These are phyloP conservation scores for Drosophila takahashii DNA, from an alignment of 1,140 invertebrate species.

Conservation along the genomic window DNA sequence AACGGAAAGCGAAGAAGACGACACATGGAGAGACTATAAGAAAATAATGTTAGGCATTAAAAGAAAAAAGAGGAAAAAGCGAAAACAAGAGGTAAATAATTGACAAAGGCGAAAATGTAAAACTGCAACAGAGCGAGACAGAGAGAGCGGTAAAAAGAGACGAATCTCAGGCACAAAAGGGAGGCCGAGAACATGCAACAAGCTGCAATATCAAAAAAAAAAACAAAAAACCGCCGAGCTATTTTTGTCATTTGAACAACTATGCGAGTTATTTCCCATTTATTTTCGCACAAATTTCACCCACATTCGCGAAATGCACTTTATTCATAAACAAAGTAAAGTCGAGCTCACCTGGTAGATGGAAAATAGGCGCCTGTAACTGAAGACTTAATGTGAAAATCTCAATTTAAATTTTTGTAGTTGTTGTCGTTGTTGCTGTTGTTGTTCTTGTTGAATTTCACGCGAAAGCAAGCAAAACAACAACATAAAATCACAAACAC, in stretches of 20 bases:
- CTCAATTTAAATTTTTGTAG: slow-evolving; percentile 26
- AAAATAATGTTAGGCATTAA: slow-evolving; percentile 35
- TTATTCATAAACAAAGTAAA: slow-evolving; percentile 36
- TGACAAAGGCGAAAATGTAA: slow-evolving; percentile 44
- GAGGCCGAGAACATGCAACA: slow-evolving; percentile 68
- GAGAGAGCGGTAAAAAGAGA: slow-evolving; percentile 41
- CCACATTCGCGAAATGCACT: slow-evolving; percentile 15
- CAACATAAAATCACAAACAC: slow-evolving; percentile 71
- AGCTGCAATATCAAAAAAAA: slow-evolving; percentile 48
- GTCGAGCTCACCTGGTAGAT: slow-evolving; percentile 32
- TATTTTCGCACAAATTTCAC: slow-evolving; percentile 57
- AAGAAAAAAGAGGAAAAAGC: slow-evolving; percentile 39
- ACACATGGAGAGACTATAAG: slow-evolving; percentile 28
- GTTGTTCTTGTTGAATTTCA: slow-evolving; percentile 48
- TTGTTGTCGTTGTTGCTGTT: slow-evolving; percentile 9
- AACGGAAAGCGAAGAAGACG: slow-evolving; percentile 54
- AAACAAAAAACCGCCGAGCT: slow-evolving; percentile 25
- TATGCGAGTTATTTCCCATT: slow-evolving; percentile 62
- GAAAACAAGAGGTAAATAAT: slow-evolving; percentile 20
- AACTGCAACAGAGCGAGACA: slow-evolving; percentile 52
- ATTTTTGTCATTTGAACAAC: slow-evolving; percentile 72
- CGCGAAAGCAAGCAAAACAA: slow-evolving; percentile 53
- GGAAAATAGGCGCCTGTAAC: slow-evolving; percentile 6
- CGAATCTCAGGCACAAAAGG: slow-evolving; percentile 50
- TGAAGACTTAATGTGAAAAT: slow-evolving; percentile 18